These are phyloP conservation scores for Chalcosyrphus nemorum DNA, from an alignment of 2,888 invertebrate species.

Conservation along the genomic window DNA sequence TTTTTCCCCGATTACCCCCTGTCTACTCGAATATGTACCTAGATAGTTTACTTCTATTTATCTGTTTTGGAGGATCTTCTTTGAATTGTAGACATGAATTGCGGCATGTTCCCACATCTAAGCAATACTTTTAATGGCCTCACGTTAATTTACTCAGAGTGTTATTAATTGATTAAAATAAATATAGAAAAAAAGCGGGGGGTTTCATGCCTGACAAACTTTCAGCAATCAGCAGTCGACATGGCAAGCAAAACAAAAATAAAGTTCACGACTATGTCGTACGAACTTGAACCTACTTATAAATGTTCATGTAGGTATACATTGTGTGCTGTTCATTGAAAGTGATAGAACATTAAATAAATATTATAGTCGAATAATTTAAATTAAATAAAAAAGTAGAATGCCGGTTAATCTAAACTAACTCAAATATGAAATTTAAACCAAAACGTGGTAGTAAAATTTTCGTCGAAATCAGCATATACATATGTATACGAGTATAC, in stretches of 20 bases:
- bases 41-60: slow-evolving; percentile 22
- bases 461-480: too few relatives aligned
- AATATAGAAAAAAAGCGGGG: neutral
- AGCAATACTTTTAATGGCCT: slow-evolving; percentile 22
- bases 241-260: neutral
- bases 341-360: too few relatives aligned
- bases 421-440: too few relatives aligned
- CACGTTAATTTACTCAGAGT: slow-evolving; percentile 25
- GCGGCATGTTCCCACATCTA: neutral
- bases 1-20: neutral
- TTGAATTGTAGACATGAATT: neutral
- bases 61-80: slow-evolving; percentile 33
- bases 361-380: too few relatives aligned
- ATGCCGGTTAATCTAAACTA: too few relatives aligned
- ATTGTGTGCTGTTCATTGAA: too few relatives aligned
- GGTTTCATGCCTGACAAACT: neutral
- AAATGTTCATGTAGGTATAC: too few relatives aligned
- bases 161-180: slow-evolving; percentile 45
- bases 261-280: too few relatives aligned
- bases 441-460: too few relatives aligned
- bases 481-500: too few relatives aligned
- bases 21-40: neutral
- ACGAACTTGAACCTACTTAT: too few relatives aligned
- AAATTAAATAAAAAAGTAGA: too few relatives aligned
- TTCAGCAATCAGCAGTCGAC: neutral